phyloP scores from a whole-genome alignment of 2,113 vertebrate species.

The Alligator mississippiensis region DNA sequence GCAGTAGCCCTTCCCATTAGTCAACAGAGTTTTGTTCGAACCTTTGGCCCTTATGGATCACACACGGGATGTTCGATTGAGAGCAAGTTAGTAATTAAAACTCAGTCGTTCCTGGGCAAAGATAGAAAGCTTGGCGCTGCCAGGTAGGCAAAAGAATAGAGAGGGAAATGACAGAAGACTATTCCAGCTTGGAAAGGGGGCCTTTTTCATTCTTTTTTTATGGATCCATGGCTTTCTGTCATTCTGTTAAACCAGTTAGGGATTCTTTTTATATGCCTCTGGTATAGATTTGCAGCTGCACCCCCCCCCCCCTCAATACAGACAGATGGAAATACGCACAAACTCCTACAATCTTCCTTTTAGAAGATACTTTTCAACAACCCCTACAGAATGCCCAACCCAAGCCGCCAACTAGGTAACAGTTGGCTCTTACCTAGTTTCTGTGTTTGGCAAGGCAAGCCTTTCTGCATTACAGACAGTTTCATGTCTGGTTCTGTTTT shows the following conservation, averaged over 20 bases:
- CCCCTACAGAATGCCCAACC: background rate
- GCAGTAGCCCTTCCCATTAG: background rate
- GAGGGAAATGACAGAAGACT: background rate
- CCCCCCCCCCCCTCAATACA: background rate
- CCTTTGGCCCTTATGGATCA: too few species aligned
- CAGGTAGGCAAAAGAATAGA: background rate
- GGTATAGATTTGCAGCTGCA: background rate
- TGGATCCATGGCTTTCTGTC: background rate
- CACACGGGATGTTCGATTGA: background rate
- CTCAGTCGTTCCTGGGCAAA: background rate
- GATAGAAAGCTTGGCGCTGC: background rate
- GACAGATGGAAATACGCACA: too few species aligned
- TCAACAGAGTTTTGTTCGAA: too few species aligned
- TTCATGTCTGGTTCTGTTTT: conserved; percentile 24
- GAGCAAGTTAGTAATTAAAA: background rate
- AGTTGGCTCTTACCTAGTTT: background rate
- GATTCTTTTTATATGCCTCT: background rate
- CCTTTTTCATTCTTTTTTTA: background rate
- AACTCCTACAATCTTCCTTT: background rate
- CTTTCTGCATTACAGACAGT: conserved; percentile 26
- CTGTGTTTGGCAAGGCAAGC: background rate
- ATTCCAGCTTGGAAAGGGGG: background rate
- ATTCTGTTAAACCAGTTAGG: background rate
- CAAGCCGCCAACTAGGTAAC: background rate
- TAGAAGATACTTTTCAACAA: background rate